A percentile compares a stretch with the other conserved stretches of the same genome.
Evolutionary conservation across 2,113 vertebrate species (phyloP).

Genomic region (Psettodes erumei): DNA sequence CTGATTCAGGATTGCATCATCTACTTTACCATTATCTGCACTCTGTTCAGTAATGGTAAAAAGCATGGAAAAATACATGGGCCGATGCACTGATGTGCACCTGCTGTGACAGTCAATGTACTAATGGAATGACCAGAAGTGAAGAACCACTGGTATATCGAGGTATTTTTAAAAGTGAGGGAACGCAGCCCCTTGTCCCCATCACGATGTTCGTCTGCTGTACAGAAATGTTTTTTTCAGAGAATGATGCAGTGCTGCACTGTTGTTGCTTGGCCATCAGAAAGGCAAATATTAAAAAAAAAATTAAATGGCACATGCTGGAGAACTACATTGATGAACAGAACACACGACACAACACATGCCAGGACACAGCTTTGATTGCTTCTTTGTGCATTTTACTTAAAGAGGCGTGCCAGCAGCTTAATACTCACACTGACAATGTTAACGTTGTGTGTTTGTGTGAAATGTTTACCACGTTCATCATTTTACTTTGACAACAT

Average conservation of each 20-base stretch:
- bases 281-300: background rate
- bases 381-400: too few species aligned
- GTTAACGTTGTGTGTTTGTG: too few species aligned
- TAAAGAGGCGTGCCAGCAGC: background rate
- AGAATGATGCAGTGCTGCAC: background rate
- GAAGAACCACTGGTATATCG: background rate
- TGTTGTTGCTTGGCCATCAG: background rate
- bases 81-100: constrained; percentile 17
- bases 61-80: constrained; percentile 19
- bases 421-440: background rate
- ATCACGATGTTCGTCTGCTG: background rate
- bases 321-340: background rate
- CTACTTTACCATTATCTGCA: constrained; percentile 28
- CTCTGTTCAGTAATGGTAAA: constrained; percentile 9
- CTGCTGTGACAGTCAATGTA: constrained; percentile 35
- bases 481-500: too few species aligned
- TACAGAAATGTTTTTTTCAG: background rate
- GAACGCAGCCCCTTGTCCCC: background rate
- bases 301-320: background rate
- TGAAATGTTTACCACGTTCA: too few species aligned
- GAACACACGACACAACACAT: background rate
- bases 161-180: constrained; percentile 20
- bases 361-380: too few species aligned
- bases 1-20: background rate
- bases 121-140: constrained; percentile 36